Base-by-base conservation (phyloP, 2,888 invertebrate genomes). In the Noctua comes region DNA sequence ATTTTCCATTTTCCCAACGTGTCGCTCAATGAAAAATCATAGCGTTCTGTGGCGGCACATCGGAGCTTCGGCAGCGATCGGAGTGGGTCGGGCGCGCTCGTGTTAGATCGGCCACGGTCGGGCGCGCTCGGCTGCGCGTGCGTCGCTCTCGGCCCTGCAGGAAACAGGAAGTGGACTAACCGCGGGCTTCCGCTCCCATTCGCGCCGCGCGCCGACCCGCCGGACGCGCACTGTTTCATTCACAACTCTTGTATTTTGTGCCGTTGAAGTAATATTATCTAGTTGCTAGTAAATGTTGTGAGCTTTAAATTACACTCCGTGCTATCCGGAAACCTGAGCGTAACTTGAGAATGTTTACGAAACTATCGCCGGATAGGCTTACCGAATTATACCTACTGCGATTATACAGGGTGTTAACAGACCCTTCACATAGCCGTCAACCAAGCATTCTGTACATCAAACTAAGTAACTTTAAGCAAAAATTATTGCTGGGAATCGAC, bases 131-230 rank as follows among this genome's bases (percentile, higher is more conserved):
- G 93, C 89, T 93, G 95, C 94, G 94, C 94, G 95, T 92, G 93
- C 95, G 94, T 90, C 93, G 94, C 89, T 90, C 93, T 93, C 95
- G 93, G 94, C 96, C 95, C 96, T 93, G 95, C 96, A 96, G 97
- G 97, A 97, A 96, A 96, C 97, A 96, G 97, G 97, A 97, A 97
- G 97, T 97, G 96, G 95, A 96, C 95, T 97, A 97, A 97, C 97
- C 97, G 96, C 96, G 94, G 92, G 95, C 93, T 96, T 97, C 97
- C 97, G 97, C 96, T 97, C 97, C 96, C 97, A 97, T 96, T 97
- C 95, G 96, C 93, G 90, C 90, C 92, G 91, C 91, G 89, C 93
- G 90, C 89, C 91, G 89, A 90, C 91, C 89, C 91, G 92, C 91
- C 94, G 94, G 93, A 93, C 94, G 95, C 94, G 93, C 94, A 93